Evolutionary conservation across 2,113 vertebrate genomes (phyloP).

Genomic region (Zosterops japonicus): DNA sequence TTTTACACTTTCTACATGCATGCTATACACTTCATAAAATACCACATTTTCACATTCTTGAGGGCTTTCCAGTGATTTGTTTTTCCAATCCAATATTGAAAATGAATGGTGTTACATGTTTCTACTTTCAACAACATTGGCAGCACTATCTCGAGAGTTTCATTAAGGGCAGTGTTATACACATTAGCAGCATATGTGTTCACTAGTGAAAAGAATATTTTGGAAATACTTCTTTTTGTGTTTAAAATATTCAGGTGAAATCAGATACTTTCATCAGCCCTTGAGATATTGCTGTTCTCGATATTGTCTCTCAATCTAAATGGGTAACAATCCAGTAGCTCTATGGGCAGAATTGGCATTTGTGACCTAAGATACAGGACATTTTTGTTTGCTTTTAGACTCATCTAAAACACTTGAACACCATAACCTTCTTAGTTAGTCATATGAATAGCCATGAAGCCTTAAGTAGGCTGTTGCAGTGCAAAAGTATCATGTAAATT

Average conservation of each 20-base stretch:
- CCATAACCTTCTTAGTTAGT: neutral
- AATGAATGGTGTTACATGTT: neutral
- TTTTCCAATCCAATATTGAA: neutral
- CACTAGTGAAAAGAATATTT: neutral
- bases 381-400: neutral
- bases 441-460: neutral
- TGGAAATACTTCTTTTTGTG: neutral
- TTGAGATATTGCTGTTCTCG: neutral
- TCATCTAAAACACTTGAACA: neutral
- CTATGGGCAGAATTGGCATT: neutral
- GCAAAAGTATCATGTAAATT: slow-evolving; percentile 10
- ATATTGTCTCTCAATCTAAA: neutral
- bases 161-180: neutral
- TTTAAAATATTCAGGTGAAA: neutral
- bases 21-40: neutral
- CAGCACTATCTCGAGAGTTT: neutral
- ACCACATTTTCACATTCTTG: neutral
- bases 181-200: neutral
- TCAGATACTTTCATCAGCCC: neutral
- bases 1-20: neutral
- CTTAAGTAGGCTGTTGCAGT: neutral
- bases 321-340: neutral
- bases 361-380: neutral
- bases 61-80: neutral
- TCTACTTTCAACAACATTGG: neutral